A percentile compares a stretch with the other conserved stretches of the same genome.
phyloP scores from a whole-genome alignment of 2,113 vertebrate genomes.

The Oxygymnocypris stewartii region DNA sequence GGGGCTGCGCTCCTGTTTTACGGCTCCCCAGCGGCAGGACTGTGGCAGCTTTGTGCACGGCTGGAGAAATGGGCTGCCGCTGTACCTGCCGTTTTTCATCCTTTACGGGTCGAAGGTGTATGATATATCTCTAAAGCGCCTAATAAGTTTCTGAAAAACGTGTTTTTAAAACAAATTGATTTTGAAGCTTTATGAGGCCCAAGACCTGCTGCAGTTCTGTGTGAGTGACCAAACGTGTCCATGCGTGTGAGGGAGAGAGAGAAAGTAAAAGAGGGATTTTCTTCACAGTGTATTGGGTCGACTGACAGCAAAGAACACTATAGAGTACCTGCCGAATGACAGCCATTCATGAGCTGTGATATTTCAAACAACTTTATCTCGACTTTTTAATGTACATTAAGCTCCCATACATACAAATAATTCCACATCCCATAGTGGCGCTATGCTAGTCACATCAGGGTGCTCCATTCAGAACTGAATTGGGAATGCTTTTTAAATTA shows the following conservation, averaged over 20 bases:
- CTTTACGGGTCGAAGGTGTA: slow-evolving; percentile 81
- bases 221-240: slow-evolving; percentile 25
- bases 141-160: slow-evolving; percentile 89
- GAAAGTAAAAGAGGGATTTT: slow-evolving; percentile 31
- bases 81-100: slow-evolving; percentile 88
- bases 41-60: slow-evolving; percentile 83
- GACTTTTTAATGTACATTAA: slow-evolving; percentile 15
- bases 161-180: slow-evolving; percentile 97
- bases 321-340: slow-evolving; percentile 36
- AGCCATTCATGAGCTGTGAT: slow-evolving; percentile 37
- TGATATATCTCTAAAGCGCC: slow-evolving; percentile 93
- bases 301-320: slow-evolving; percentile 42
- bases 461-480: not conserved
- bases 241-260: not conserved
- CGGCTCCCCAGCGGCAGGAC: slow-evolving; percentile 85
- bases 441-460: not conserved
- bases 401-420: not conserved
- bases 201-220: slow-evolving; percentile 63
- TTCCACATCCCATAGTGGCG: not conserved
- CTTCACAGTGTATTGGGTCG: slow-evolving; percentile 33
- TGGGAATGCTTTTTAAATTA: not conserved
- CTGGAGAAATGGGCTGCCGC: slow-evolving; percentile 90
- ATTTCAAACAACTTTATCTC: slow-evolving; percentile 32
- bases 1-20: slow-evolving; percentile 69
- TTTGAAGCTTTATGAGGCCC: slow-evolving; percentile 82